These are phyloP conservation scores for Synergus itoensis DNA, from an alignment of 2,888 invertebrate genomes.

Conservation along the genomic window DNA sequence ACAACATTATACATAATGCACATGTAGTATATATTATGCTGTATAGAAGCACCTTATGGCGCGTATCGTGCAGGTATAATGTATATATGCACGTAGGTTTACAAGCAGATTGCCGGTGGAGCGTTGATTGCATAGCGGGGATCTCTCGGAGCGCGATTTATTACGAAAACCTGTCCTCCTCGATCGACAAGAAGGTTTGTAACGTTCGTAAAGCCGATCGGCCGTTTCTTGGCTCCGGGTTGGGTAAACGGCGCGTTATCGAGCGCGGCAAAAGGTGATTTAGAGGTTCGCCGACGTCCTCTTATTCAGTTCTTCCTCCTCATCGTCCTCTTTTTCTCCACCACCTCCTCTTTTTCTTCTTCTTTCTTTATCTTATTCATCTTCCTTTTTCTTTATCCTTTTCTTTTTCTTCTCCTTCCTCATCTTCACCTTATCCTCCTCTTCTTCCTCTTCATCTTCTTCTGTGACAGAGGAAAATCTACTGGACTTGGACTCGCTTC, in stretches of 20 bases:
- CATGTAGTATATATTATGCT: not conserved
- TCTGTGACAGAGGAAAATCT: not conserved
- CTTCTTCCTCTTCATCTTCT: not conserved
- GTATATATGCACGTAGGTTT: conserved; percentile 51
- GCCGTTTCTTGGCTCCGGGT: conserved; percentile 41
- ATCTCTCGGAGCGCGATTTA: conserved; percentile 66
- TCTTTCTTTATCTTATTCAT: not conserved
- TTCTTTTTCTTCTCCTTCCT: not conserved
- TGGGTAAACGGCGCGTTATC: conserved; percentile 50
- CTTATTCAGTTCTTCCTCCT: not conserved
- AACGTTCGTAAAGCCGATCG: conserved; percentile 45
- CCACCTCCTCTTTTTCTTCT: not conserved
- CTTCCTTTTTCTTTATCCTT: not conserved
- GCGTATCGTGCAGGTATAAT: conserved; percentile 43
- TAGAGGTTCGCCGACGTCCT: conserved; percentile 50
- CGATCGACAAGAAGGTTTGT: conserved; percentile 53
- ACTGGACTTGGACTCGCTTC: not conserved
- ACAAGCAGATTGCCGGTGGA: conserved; percentile 62
- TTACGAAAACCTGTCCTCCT: conserved; percentile 61
- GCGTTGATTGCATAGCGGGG: conserved; percentile 67
- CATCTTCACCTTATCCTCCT: not conserved
- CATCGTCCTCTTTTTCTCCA: not conserved
- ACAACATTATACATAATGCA: not conserved
- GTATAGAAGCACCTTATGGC: conserved; percentile 43
- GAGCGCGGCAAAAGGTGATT: conserved; percentile 47